Conservation (phyloP, 2,113 vertebrate species). For the Carollia perspicillata region DNA sequence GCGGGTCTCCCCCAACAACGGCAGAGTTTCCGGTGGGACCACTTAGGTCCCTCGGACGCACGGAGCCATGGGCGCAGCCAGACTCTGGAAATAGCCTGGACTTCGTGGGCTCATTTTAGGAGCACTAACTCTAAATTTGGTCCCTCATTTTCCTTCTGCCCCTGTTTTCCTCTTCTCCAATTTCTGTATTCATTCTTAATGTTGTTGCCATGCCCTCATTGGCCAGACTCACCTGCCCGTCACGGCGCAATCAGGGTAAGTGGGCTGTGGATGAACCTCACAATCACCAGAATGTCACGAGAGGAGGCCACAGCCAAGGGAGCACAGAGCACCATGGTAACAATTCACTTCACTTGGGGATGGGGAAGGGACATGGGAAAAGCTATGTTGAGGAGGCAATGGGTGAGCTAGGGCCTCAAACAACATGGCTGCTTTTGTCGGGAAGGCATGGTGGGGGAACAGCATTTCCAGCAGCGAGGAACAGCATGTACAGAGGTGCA, state of each 20-base stretch:
- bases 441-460: background rate
- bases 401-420: background rate
- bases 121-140: background rate
- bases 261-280: accelerated
- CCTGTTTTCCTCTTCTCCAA: background rate
- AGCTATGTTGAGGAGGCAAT: background rate
- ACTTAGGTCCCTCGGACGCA: background rate
- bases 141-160: background rate
- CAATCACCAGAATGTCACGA: too few relatives aligned
- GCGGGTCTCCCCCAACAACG: too few relatives aligned
- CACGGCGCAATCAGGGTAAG: accelerated
- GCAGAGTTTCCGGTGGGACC: background rate
- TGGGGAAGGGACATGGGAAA: background rate
- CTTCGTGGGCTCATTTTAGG: background rate
- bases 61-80: background rate
- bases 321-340: accelerated
- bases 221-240: background rate
- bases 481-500: background rate
- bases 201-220: background rate
- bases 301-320: background rate
- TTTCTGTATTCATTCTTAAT: background rate
- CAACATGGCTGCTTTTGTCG: background rate
- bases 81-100: background rate
- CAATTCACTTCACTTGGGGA: too few relatives aligned
- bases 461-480: background rate